Base-by-base conservation (phyloP, 1,140 invertebrate species). In the Luehdorfia chinensis region DNA sequence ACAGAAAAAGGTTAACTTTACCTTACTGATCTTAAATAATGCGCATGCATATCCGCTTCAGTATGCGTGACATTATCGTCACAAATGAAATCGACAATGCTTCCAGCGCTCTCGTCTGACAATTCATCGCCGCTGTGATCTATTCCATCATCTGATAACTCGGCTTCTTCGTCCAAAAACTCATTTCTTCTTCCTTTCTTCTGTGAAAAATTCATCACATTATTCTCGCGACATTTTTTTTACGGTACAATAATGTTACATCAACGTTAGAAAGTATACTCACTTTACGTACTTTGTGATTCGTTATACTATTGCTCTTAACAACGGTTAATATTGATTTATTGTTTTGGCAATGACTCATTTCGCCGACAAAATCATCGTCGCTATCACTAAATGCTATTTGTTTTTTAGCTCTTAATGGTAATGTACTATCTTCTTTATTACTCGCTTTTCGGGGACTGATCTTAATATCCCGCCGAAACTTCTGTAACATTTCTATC, bases 21-120 rank as follows among this genome's bases (percentile, higher is more conserved):
- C 89, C 77, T 90, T 1, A 90, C 58, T 11, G 89, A 89, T 50
- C 88, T 88, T 12, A 92, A 63, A 66, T 92, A 93, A 50, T 90
- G 81, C 2, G 84, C 89, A 15, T 88, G 75, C 83, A 90, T 89
- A 49, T 90, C 84, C 6, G 84, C 77, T 2, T 84, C 69, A 4
- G 45, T 31, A 3, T 74, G 55, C 19, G 87, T 69, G 4, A 47
- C 39, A n/a, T 83, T 68, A 13, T 88, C 85, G 30, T 87, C 88
- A 52, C 81, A 86, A 36, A 87, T 72, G 46, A 87, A 87, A 39
- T 83, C 73, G 2, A 59, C 47, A 11, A 87, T 64, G 50, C 80
- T 86, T 6, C 76, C 75, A 3, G 66, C 47, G 12, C 74, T 70
- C 28, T 87, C 75, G 5, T 80, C 30, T 2, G 30, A 12, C 12